Conservation (phyloP, 2,113 vertebrate species). For the Epinephelus fuscoguttatus region DNA sequence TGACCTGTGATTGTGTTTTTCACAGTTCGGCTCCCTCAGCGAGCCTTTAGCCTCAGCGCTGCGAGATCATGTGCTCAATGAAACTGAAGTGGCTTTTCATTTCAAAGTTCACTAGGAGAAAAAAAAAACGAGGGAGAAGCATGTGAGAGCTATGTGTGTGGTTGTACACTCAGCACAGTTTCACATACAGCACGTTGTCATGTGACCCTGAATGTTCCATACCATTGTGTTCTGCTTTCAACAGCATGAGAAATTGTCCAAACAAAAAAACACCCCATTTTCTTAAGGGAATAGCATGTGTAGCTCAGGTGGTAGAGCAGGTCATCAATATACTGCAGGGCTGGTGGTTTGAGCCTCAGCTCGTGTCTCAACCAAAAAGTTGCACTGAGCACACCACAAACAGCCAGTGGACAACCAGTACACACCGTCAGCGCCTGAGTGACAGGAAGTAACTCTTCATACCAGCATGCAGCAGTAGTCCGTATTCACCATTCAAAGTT, state of each 20-base stretch:
- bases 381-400: too few species aligned
- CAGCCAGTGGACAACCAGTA: too few species aligned
- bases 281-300: too few species aligned
- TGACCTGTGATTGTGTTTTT: slow-evolving; percentile 7
- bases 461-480: too few species aligned
- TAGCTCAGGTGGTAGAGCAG: too few species aligned
- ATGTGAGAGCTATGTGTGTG: background rate
- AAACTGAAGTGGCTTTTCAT: slow-evolving; percentile 54
- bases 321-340: too few species aligned
- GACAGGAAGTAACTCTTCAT: too few species aligned
- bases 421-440: too few species aligned
- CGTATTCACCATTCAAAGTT: too few species aligned
- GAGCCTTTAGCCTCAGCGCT: slow-evolving; percentile 31
- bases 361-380: too few species aligned
- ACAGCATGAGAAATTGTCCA: background rate
- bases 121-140: background rate
- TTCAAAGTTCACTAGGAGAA: slow-evolving; percentile 50
- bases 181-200: background rate
- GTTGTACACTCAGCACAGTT: background rate
- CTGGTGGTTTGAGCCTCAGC: too few species aligned
- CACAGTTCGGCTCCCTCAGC: background rate
- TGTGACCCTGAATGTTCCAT: slow-evolving; percentile 28
- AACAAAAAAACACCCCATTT: background rate
- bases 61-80: slow-evolving; percentile 48
- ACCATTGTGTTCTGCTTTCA: slow-evolving; percentile 15